phyloP scores from a whole-genome alignment of 2,888 invertebrate genomes.

The Octodonta nipae region DNA sequence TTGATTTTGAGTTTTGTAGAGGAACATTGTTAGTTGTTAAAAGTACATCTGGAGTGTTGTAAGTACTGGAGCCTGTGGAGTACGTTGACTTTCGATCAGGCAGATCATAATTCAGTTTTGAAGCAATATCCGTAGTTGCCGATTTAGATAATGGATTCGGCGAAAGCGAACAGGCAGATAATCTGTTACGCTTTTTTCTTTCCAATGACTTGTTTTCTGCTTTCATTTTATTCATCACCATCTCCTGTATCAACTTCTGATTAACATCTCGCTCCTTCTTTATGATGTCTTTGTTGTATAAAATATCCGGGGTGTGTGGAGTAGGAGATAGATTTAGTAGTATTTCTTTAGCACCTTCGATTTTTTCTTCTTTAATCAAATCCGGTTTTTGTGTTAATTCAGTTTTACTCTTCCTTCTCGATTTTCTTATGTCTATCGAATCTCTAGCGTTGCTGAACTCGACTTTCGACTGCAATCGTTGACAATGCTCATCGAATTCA shows the following conservation, averaged over 20 bases:
- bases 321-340: constrained; percentile 17
- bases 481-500: constrained; percentile 50
- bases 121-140: constrained; percentile 16
- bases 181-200: constrained; percentile 42
- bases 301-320: constrained; percentile 21
- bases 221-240: constrained; percentile 67
- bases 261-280: constrained; percentile 69
- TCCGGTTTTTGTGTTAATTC: constrained; percentile 27
- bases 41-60: constrained; percentile 28
- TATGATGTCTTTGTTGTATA: constrained; percentile 48
- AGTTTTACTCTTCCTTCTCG: constrained; percentile 36
- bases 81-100: constrained; percentile 3
- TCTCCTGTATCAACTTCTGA: constrained; percentile 67
- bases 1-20: constrained; percentile 23
- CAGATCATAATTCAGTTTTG: background rate
- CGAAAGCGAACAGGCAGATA: constrained; percentile 27
- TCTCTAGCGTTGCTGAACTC: constrained; percentile 58
- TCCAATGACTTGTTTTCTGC: constrained; percentile 51
- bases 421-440: constrained; percentile 52
- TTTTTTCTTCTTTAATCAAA: constrained; percentile 23
- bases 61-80: constrained; percentile 17
- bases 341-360: constrained; percentile 13
- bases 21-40: constrained; percentile 22
- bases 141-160: constrained; percentile 30
- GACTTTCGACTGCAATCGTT: constrained; percentile 50